A percentile compares a stretch with the other conserved stretches of the same genome.
phyloP scores from a whole-genome alignment of 2,797 vertebrate genomes.

The Sarcophilus harrisii region DNA sequence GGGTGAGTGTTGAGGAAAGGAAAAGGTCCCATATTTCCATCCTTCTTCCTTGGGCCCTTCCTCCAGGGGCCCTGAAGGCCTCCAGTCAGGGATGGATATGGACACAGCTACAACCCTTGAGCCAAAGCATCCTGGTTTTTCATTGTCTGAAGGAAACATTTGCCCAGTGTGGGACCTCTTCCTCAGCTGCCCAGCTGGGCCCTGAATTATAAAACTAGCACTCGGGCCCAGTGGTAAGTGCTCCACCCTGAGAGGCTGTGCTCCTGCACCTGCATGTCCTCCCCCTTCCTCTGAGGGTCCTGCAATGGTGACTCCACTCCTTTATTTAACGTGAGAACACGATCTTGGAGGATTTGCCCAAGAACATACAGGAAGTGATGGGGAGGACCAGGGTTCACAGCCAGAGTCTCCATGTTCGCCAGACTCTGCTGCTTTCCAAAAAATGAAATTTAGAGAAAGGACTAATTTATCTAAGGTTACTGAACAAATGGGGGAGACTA shows the following conservation, averaged over 20 bases:
- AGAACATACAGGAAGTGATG: not conserved
- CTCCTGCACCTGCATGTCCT: not conserved
- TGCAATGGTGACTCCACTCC: not conserved
- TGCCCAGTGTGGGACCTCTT: not conserved
- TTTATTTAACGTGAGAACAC: not conserved
- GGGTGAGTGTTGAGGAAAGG: not conserved
- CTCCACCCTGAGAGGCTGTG: not conserved
- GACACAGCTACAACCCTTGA: not conserved
- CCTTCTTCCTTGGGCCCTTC: not conserved
- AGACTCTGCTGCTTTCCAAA: not conserved
- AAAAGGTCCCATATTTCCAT: not conserved
- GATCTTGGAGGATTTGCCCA: not conserved
- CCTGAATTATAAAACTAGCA: not conserved
- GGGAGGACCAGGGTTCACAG: not conserved
- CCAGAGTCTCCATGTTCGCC: not conserved
- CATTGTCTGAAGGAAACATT: rapidly evolving
- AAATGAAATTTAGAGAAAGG: not conserved
- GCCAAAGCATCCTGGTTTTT: not conserved
- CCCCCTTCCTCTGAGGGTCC: not conserved
- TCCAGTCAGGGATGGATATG: not conserved
- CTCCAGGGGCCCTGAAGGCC: not conserved
- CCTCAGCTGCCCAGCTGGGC: not conserved
- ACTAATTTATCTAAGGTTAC: not conserved
- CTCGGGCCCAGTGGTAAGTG: not conserved
- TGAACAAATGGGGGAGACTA: not conserved